Base-by-base conservation (phyloP, 2,888 invertebrate genomes). In the Stenodema calcarata region DNA sequence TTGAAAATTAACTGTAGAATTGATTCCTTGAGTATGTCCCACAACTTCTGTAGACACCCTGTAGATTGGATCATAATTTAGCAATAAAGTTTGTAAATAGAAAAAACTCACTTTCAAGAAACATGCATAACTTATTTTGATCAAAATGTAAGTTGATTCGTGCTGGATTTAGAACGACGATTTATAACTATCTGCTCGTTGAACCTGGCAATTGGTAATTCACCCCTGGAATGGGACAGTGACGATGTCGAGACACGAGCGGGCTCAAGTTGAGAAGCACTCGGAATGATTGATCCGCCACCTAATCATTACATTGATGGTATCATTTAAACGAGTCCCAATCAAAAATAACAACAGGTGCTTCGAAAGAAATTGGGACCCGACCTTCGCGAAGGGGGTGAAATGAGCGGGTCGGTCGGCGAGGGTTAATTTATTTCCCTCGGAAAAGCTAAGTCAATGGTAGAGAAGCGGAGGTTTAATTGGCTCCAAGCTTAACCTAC, bases 401-500 rank as follows among this genome's bases (percentile, higher is more conserved):
- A n/a, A n/a, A 27, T 70, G 42, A 41, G 69, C 4, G 70, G 44
- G 27, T 16, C 2, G 23, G 83, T 41, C 42, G 30, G 73, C 18
- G 41, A 30, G 83, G 69, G 83, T 83, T 83, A 70, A 83, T 70
- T 83, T 83, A 70, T 69, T 83, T 83, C 44, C 70, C 83, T 70
- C 73, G 69, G 73, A 70, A 73, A 85, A 76, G 54, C 73, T 18
- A 73, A 85, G 76, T 73, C 75, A 76, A 76, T 85, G 44, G 76
- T 18, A 47, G 76, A 85, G 73, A 35, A 54, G 50, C 50, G 76
- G 75, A 16, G 85, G 85, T 73, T 73, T 85, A 76, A 85, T 47
- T 73, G 86, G 78, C 54, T 86, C 50, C 54, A 54, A 78, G 86
- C 76, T 76, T 54, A 86, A 86, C 84, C 70, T 84, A 84, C 73